Base-by-base conservation (phyloP, 1,140 invertebrate species). In the Centruroides sculpturatus region DNA sequence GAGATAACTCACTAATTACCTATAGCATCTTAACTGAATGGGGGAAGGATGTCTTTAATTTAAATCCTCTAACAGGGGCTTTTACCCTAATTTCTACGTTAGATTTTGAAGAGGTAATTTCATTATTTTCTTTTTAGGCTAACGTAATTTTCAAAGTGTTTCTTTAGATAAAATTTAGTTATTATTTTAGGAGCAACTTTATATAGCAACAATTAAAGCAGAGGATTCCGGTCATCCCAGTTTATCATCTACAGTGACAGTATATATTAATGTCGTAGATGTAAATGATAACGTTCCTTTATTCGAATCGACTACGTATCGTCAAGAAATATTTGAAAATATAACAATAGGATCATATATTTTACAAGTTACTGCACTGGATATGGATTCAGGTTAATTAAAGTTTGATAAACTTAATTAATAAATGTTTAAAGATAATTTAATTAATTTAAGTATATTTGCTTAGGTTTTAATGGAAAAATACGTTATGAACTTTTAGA, bases 221-320 rank as follows among this genome's bases (percentile, higher is more conserved):
- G 90, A 47, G 81, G 89, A 12, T 89, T 97, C 71, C 92, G 88
- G 7, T 76, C 93, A 11, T 92, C 88, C 1, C 84, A 87, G 1
- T 78, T 83, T 64, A 80, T 94, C 54, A 92, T 97, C 74, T 92
- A 94, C 74, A 92, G 96, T 77, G 55, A 12, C 4, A 55, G 57
- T 59, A 11, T 48, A 52, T 9, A 46, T 55, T 41, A 93, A 94
- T 75, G 88, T 97, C 1, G 76, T 91, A 50, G 93, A 98, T 71
- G 77, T 94, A 34, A 96, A 97, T 72, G 93, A 97, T 76, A 96
- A 98, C 71, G 81, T 87, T 2, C 92, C 93, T 0, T 77, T 90
- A 50, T 96, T 96, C 71, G 85, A 92, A 69, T 83, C 87, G 0
- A 89, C 91, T 75, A 85, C 86, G 56, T 90, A 92, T 73, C 85